These are phyloP conservation scores for Hypanus sabinus DNA, from an alignment of 2,113 vertebrate genomes.

Conservation along the genomic window DNA sequence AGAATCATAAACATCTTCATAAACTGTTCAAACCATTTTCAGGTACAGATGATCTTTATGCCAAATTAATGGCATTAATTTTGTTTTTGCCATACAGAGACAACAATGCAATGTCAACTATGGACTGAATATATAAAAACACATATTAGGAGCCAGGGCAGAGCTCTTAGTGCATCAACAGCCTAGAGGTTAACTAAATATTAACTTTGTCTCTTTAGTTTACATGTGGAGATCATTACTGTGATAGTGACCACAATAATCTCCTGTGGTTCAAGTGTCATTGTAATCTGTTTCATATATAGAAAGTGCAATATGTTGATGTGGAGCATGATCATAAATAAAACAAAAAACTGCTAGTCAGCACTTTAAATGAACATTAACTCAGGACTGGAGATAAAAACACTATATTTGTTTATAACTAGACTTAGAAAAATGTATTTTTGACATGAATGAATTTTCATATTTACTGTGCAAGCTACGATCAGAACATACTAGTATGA, in stretches of 20 bases:
- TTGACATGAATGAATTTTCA: background rate
- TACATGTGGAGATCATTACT: background rate
- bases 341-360: background rate
- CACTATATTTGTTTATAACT: background rate
- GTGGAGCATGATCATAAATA: background rate
- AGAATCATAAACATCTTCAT: background rate
- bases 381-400: background rate
- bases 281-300: background rate
- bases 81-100: background rate
- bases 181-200: constrained; percentile 18
- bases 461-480: background rate
- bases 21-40: constrained; percentile 16
- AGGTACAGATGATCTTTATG: background rate
- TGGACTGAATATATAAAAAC: constrained; percentile 2
- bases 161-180: background rate
- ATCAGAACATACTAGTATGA: background rate
- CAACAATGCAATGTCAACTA: background rate
- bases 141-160: background rate
- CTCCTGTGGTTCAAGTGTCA: constrained; percentile 7
- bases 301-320: background rate
- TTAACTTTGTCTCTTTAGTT: background rate
- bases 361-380: too few relatives aligned
- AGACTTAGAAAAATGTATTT: background rate
- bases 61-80: background rate
- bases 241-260: background rate